phyloP scores from a whole-genome alignment of 2,888 invertebrate genomes.

The Hyppa rectilinea region DNA sequence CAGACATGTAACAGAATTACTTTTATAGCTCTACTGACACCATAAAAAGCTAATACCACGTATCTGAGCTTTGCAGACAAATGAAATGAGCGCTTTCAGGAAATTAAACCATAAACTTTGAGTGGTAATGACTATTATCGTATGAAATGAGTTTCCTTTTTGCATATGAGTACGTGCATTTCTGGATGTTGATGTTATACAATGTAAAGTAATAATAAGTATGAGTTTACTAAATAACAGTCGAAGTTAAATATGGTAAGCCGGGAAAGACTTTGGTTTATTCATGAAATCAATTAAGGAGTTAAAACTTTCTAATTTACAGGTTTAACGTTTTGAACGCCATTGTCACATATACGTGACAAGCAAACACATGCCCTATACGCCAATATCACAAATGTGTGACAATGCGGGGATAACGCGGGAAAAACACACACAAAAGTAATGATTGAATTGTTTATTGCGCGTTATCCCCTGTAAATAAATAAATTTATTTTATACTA shows the following conservation, averaged over 20 bases:
- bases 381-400: no score
- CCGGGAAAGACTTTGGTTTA: neutral
- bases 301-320: neutral
- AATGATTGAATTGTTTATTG: no score
- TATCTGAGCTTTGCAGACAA: slow-evolving; percentile 75
- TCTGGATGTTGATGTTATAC: slow-evolving; percentile 35
- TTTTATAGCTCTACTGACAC: slow-evolving; percentile 71
- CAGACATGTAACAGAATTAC: slow-evolving; percentile 76
- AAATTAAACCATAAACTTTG: slow-evolving; percentile 88
- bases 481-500: no score
- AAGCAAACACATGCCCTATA: no score
- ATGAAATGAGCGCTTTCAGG: slow-evolving; percentile 84
- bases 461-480: no score
- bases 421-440: no score
- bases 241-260: neutral
- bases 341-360: no score
- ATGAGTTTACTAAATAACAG: slow-evolving; percentile 1
- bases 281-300: neutral
- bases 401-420: no score
- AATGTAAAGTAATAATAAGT: slow-evolving; percentile 44
- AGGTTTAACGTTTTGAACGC: no score
- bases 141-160: slow-evolving; percentile 71
- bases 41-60: slow-evolving; percentile 81
- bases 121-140: slow-evolving; percentile 79
- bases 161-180: slow-evolving; percentile 67